A percentile compares a stretch with the other conserved stretches of the same genome.
phyloP scores from a whole-genome alignment of 92 coral and sea anemone species.

The Porites cylindrica region DNA sequence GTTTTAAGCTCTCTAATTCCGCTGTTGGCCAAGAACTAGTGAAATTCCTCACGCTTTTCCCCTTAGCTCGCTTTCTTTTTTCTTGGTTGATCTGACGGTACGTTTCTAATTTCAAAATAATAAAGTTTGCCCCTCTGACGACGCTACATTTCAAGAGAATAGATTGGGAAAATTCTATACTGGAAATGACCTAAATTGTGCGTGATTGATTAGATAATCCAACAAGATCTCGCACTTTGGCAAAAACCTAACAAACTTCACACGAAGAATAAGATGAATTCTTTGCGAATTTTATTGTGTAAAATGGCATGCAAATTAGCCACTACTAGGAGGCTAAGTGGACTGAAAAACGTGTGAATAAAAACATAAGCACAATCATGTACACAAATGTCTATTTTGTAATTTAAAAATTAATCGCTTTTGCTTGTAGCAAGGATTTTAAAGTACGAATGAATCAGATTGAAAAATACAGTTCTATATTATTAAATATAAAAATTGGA shows the following conservation, averaged over 20 bases:
- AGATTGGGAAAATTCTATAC: slow-evolving; percentile 14
- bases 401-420: slow-evolving; percentile 37
- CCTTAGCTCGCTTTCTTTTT: slow-evolving; percentile 27
- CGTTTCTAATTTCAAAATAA: too few relatives aligned
- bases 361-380: slow-evolving; percentile 29
- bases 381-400: slow-evolving; percentile 39
- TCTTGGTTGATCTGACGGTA: slow-evolving; percentile 6
- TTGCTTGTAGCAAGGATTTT: slow-evolving; percentile 50
- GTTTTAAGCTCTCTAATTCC: slow-evolving; percentile 69
- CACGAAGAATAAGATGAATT: slow-evolving; percentile 4
- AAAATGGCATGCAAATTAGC: slow-evolving; percentile 19
- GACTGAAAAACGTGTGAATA: slow-evolving; percentile 60
- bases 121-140: background rate
- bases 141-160: background rate
- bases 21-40: slow-evolving; percentile 45
- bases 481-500: slow-evolving; percentile 67
- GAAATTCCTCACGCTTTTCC: slow-evolving; percentile 48
- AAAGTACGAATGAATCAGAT: slow-evolving; percentile 59
- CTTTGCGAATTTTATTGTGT: slow-evolving; percentile 27
- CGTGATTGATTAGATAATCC: slow-evolving; percentile 88
- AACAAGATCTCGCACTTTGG: slow-evolving; percentile 41
- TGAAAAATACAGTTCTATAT: slow-evolving; percentile 56
- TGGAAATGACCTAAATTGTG: slow-evolving; percentile 11
- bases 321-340: slow-evolving; percentile 31
- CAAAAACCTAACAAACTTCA: slow-evolving; percentile 45